Conservation (phyloP, 2,797 vertebrate genomes). For the Mormyrops boulengeri region DNA sequence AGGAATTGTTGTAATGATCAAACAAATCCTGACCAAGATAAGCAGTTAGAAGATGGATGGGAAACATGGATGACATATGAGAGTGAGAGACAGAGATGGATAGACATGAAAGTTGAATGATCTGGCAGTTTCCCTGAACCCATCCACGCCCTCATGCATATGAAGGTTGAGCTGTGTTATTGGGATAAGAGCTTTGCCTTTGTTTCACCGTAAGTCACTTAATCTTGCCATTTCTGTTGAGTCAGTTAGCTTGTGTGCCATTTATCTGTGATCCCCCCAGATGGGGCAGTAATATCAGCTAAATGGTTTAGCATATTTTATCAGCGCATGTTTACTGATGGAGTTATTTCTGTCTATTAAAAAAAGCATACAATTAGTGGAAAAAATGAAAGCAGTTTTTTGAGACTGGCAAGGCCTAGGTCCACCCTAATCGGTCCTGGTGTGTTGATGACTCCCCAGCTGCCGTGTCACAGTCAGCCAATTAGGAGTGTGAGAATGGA, state of each 20-base stretch:
- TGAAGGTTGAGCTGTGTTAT: background rate
- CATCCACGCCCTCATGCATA: background rate
- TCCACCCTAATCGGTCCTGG: background rate
- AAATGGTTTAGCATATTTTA: background rate
- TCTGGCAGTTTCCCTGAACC: slow-evolving; percentile 18
- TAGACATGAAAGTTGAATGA: background rate
- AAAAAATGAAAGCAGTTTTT: background rate
- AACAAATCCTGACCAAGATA: background rate
- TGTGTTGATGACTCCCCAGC: background rate
- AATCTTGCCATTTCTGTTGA: background rate
- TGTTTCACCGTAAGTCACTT: background rate
- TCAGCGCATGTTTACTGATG: background rate
- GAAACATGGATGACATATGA: background rate
- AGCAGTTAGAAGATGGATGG: background rate
- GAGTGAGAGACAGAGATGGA: background rate
- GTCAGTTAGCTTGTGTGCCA: background rate
- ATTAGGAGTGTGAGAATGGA: background rate
- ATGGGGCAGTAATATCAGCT: background rate
- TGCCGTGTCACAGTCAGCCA: background rate
- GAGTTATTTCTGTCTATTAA: background rate
- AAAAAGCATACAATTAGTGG: background rate
- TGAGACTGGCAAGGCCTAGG: background rate
- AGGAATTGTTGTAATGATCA: background rate
- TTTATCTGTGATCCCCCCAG: background rate
- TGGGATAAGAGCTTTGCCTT: background rate